A percentile compares a stretch with the other conserved stretches of the same genome.
Conservation (phyloP, 2,797 vertebrate genomes). For the Natrix natrix region DNA sequence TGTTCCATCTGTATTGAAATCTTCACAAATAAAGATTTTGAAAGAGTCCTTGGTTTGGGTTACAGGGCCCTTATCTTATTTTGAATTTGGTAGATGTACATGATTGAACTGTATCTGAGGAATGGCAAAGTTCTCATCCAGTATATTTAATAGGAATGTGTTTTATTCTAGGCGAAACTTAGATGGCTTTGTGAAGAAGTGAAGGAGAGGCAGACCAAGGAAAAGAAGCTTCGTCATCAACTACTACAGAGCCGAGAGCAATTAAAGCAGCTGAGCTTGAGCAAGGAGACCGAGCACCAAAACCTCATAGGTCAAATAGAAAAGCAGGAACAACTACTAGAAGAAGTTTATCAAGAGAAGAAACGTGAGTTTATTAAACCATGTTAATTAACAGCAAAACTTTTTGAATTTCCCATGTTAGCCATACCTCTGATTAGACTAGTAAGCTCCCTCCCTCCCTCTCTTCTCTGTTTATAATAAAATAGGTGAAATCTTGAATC, state of each 20-base stretch:
- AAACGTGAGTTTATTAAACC: conserved; percentile 75
- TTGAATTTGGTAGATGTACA: neutral
- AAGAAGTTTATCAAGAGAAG: conserved; percentile 81
- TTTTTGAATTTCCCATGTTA: neutral
- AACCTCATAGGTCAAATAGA: conserved; percentile 80
- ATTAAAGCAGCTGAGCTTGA: conserved; percentile 75
- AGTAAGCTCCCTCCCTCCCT: neutral
- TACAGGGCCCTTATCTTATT: neutral
- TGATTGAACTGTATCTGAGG: neutral
- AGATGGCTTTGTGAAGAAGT: conserved; percentile 91
- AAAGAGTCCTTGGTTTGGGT: neutral
- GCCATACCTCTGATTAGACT: conserved; percentile 23
- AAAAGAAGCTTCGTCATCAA: conserved; percentile 75
- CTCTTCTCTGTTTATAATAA: neutral
- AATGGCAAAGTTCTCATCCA: conserved; percentile 15
- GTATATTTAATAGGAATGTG: neutral
- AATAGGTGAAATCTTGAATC: neutral
- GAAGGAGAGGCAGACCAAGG: conserved; percentile 78
- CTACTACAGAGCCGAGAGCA: conserved; percentile 80
- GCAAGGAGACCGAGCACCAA: conserved; percentile 77
- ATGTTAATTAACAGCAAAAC: conserved; percentile 20
- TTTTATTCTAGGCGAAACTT: conserved; percentile 78
- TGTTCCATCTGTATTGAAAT: neutral
- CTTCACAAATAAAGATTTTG: neutral
- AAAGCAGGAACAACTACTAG: conserved; percentile 83